Evolutionary conservation across 2,888 invertebrate species (phyloP), one percentile per base, ranked within the genome.

Genomic region (Eupeodes luniger): DNA sequence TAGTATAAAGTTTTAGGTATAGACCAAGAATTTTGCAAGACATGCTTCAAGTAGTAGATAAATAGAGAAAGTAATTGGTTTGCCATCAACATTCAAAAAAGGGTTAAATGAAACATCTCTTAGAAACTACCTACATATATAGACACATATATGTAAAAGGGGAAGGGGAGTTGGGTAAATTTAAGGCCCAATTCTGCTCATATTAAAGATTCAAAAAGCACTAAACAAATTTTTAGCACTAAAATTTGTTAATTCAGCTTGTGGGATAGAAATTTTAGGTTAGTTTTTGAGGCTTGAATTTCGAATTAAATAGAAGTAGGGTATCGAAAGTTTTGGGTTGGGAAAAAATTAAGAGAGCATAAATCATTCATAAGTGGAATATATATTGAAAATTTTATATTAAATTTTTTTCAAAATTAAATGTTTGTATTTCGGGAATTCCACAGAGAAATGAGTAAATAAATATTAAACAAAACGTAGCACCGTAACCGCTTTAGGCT

Each of bases 31-130:
- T 19, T 66, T 49, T 27, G 14, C 47, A 66, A 19, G 66, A 27
- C 47, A 47, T 47, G 66, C 47, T 27, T 66, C 66, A 66, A 66
- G 64, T 66, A 47, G 11, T 12, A 16, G 64, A 61, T 36, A 61
- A 66, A 66, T 44, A 66, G 14, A 49, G 66, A 27, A 14, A 47
- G 9, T 44, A 44, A 16, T 27, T 47, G 66, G 47, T 14, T 47
- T 49, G 36, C 14, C 34, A 40, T 40, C 40, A 3, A 61, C 5
- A n/a, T 61, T 40, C n/a, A 61, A 61, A 40, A 61, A 61, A 40
- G 61, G 36, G 61, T 61, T 40, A 10, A 2, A 61, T 5, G 5
- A 61, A 16, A 61, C 10, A 4, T 61, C 40, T n/a, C 40, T n/a
- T n/a, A 61, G 10, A 40, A 40, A 2, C 16, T n/a, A n/a, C 0